Evolutionary conservation across 2,888 invertebrate genomes (phyloP), one percentile per base, ranked within the genome.

Genomic region (Drosophila diplacantha): DNA sequence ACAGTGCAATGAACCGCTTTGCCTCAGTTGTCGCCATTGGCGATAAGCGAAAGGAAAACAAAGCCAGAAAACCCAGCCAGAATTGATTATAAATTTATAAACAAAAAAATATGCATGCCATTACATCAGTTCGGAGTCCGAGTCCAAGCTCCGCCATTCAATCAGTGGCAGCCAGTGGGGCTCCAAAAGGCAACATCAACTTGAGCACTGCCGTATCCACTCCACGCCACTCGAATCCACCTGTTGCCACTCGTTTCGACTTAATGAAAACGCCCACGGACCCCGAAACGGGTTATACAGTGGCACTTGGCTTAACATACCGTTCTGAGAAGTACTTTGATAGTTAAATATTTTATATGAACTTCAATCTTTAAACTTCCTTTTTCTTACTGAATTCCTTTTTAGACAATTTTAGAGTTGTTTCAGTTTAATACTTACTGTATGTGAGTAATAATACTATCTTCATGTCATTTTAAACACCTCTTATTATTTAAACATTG

Each of bases 221-320:
- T 39, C 50, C 41, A 72, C 54, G 54, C 47, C 61, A 65, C 46
- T 53, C 32, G 43, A 44, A 46, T 65, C 72, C 73, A 78, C 63
- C 81, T 72, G 74, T 75, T 77, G 69, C 55, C 66, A 71, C 52
- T 58, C 29, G 43, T 59, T 47, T 46, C 51, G 43, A 51, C 64
- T 72, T 56, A 60, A 59, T 47, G 55, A 69, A 67, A 59, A 73
- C 77, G 77, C 77, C 77, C 69, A 77, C 77, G 69, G 62, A 54
- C 63, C 58, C 26, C 44, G 3, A 66, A 77, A 78, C 78, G 43
- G 71, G 78, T 77, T 81, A 56, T 46, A 53, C 58, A 39, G 59
- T 64, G 59, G 14, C 22, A 16, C 39, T 26, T 61, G 41, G 22
- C 16, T 34, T 18, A 11, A 6, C 7, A n/a, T 49, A 22, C 34